A percentile compares a stretch with the other conserved stretches of the same genome.
Evolutionary conservation across 2,888 invertebrate genomes (phyloP).

Genomic region (Acleris sparsana): DNA sequence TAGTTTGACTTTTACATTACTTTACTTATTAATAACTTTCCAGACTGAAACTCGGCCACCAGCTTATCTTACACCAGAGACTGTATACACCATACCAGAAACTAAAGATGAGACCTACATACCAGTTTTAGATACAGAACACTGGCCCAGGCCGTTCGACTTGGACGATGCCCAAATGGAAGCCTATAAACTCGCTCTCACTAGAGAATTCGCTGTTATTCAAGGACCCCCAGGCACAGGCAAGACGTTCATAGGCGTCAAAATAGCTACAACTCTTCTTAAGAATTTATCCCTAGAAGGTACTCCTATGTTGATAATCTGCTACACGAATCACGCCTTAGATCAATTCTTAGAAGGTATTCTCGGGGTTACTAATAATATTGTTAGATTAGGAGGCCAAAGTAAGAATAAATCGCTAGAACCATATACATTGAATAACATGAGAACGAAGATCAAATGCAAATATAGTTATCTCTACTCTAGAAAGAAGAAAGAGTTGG

Average conservation of each 20-base stretch:
- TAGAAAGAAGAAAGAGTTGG: slow-evolving; percentile 60
- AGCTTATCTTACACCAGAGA: slow-evolving; percentile 66
- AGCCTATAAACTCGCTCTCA: slow-evolving; percentile 87
- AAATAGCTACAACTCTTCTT: slow-evolving; percentile 87
- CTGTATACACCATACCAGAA: slow-evolving; percentile 56
- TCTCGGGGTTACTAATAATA: slow-evolving; percentile 79
- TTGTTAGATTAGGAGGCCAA: slow-evolving; percentile 88
- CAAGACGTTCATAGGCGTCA: slow-evolving; percentile 91
- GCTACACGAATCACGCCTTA: slow-evolving; percentile 93
- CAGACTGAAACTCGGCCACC: slow-evolving; percentile 65
- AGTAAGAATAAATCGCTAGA: slow-evolving; percentile 84
- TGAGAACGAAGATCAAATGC: slow-evolving; percentile 63
- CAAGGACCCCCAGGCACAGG: slow-evolving; percentile 96
- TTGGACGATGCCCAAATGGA: slow-evolving; percentile 87
- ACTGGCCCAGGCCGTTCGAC: slow-evolving; percentile 79
- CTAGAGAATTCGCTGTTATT: slow-evolving; percentile 88
- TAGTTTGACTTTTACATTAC: background rate
- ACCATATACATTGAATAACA: slow-evolving; percentile 75
- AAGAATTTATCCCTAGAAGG: slow-evolving; percentile 82
- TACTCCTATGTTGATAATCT: slow-evolving; percentile 89
- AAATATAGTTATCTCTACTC: slow-evolving; percentile 66
- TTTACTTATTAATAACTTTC: slow-evolving; percentile 31
- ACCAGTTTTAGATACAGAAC: slow-evolving; percentile 57
- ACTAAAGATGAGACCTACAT: slow-evolving; percentile 58
- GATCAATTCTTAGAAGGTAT: slow-evolving; percentile 93